A percentile compares a stretch with the other conserved stretches of the same genome.
Evolutionary conservation across 2,113 vertebrate genomes (phyloP).

Genomic region (Paraplagusia blochii): DNA sequence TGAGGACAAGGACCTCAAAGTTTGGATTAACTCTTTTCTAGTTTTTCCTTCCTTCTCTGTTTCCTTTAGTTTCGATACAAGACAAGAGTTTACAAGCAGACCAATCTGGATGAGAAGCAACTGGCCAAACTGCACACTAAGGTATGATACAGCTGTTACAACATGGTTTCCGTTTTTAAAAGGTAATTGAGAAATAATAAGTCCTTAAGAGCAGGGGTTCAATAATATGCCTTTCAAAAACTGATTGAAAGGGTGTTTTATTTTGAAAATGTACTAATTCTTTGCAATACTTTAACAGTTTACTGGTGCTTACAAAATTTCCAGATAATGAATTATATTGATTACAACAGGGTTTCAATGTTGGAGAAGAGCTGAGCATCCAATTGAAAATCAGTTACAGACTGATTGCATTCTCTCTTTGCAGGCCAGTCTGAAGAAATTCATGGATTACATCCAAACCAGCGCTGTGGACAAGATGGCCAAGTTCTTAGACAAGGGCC

Average conservation of each 20-base stretch:
- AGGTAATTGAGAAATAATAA: too few relatives aligned
- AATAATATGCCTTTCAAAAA: too few relatives aligned
- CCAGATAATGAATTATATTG: too few relatives aligned
- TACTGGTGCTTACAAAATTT: too few relatives aligned
- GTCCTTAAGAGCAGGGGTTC: too few relatives aligned
- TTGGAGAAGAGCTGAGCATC: too few relatives aligned
- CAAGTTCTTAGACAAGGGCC: slow-evolving; percentile 88
- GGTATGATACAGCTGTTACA: slow-evolving; percentile 66
- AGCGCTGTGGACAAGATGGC: slow-evolving; percentile 86
- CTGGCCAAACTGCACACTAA: slow-evolving; percentile 96
- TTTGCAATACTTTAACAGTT: too few relatives aligned
- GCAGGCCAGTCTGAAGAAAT: slow-evolving; percentile 90
- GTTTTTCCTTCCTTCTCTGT: slow-evolving; percentile 14
- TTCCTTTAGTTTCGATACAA: slow-evolving; percentile 91
- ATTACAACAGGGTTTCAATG: too few relatives aligned
- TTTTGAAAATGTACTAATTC: too few relatives aligned
- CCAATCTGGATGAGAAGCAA: slow-evolving; percentile 95
- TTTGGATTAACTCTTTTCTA: slow-evolving; percentile 36
- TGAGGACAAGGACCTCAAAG: slow-evolving; percentile 42
- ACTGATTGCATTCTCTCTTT: not conserved
- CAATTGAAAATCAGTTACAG: too few relatives aligned
- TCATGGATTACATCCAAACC: slow-evolving; percentile 88
- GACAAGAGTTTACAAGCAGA: slow-evolving; percentile 94
- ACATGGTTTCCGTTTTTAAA: not conserved
- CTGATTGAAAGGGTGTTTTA: too few relatives aligned